A percentile compares a stretch with the other conserved stretches of the same genome.
These are phyloP conservation scores for Pyralis farinalis DNA, from an alignment of 2,888 invertebrate species.

Conservation along the genomic window DNA sequence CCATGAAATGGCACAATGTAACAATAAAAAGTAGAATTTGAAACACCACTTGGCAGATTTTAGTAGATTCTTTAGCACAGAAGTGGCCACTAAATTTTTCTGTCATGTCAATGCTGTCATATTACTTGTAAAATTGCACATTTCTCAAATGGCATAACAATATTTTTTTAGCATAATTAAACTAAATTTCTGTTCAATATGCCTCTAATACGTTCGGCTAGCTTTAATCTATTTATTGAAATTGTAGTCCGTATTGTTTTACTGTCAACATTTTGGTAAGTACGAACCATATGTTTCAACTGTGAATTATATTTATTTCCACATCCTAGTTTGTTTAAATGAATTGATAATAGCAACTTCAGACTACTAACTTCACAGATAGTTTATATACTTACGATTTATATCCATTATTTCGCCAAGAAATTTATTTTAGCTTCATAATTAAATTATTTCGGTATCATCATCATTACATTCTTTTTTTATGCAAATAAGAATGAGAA, in stretches of 20 bases:
- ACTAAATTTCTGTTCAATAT: slow-evolving; percentile 35
- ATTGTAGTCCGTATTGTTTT: slow-evolving; percentile 70
- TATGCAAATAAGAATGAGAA: neutral
- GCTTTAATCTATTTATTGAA: slow-evolving; percentile 70
- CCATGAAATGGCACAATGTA: too few species aligned
- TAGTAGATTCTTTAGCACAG: too few species aligned
- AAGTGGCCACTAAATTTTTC: too few species aligned
- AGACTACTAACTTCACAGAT: neutral
- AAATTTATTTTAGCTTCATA: neutral
- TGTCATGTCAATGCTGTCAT: too few species aligned
- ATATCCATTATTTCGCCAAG: neutral
- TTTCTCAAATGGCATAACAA: slow-evolving; percentile 3
- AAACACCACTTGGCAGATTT: too few species aligned
- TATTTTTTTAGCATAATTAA: slow-evolving; percentile 16
- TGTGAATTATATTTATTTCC: neutral
- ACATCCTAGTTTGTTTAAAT: neutral
- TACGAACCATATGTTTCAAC: slow-evolving; percentile 39
- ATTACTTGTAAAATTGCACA: too few species aligned
- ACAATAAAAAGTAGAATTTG: too few species aligned
- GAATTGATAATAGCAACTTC: neutral
- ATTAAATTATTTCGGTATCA: neutral
- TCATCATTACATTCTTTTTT: neutral
- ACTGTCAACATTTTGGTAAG: slow-evolving; percentile 79
- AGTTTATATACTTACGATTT: neutral
- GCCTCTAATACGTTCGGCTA: slow-evolving; percentile 68